Evolutionary conservation across 2,797 vertebrate genomes (phyloP).

Genomic region (Distichodus sexfasciatus): DNA sequence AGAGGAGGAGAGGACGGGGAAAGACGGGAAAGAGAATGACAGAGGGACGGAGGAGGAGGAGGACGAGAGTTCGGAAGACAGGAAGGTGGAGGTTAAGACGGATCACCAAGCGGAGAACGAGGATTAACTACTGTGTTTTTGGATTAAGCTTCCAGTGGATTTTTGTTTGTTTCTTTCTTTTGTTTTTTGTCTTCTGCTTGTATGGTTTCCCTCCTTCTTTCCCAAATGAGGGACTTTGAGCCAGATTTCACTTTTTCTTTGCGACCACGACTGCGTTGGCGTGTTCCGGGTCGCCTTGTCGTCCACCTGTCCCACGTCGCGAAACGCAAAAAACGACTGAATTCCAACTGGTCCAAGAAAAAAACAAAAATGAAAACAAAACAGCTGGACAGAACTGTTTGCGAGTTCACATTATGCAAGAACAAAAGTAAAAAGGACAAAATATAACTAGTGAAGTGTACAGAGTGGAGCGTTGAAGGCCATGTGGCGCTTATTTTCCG

Average conservation of each 20-base stretch:
- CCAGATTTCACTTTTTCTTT: slow-evolving; percentile 51
- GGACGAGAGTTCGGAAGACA: slow-evolving; percentile 88
- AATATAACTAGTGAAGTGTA: slow-evolving; percentile 80
- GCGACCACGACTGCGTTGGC: slow-evolving; percentile 88
- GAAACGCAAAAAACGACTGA: no score
- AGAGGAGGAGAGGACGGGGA: slow-evolving; percentile 78
- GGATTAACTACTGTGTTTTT: slow-evolving; percentile 54
- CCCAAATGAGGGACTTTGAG: slow-evolving; percentile 50
- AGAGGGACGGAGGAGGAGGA: slow-evolving; percentile 73
- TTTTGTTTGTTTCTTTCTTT: slow-evolving; percentile 61
- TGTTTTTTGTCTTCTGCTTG: slow-evolving; percentile 40
- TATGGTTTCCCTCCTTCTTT: slow-evolving; percentile 41
- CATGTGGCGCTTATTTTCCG: slow-evolving; percentile 95
- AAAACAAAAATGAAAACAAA: slow-evolving; percentile 51
- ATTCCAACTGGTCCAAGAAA: slow-evolving; percentile 52
- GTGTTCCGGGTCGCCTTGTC: slow-evolving; percentile 86
- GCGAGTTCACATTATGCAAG: slow-evolving; percentile 95
- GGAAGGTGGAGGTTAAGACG: slow-evolving; percentile 88
- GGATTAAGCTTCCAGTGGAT: slow-evolving; percentile 61
- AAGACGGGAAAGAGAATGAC: slow-evolving; percentile 82
- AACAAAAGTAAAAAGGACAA: slow-evolving; percentile 54
- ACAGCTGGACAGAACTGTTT: slow-evolving; percentile 68
- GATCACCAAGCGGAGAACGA: slow-evolving; percentile 66
- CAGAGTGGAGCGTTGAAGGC: slow-evolving; percentile 96
- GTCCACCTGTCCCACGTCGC: no score